Evolutionary conservation across 2,113 vertebrate genomes (phyloP).

Genomic region (Colinus virginianus): DNA sequence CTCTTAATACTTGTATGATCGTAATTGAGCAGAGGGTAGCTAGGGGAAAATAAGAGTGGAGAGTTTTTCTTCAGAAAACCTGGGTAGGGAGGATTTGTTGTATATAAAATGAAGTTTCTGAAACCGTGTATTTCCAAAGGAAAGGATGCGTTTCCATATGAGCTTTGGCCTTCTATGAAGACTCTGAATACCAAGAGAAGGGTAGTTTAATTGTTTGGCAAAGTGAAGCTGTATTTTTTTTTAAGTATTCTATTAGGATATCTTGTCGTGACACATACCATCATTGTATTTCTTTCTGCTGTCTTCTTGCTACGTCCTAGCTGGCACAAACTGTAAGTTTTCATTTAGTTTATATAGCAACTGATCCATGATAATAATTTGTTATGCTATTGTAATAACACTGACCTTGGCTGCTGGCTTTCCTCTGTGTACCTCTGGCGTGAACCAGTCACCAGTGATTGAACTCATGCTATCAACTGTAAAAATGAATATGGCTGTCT

Average conservation of each 20-base stretch:
- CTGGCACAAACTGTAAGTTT: constrained; percentile 11
- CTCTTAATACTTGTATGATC: neutral
- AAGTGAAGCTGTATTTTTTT: neutral
- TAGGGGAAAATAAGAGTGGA: neutral
- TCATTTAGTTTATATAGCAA: neutral
- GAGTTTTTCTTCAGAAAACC: neutral
- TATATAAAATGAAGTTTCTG: neutral
- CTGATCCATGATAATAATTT: neutral
- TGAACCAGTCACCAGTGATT: neutral
- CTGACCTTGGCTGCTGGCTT: constrained; percentile 46
- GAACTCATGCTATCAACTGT: neutral
- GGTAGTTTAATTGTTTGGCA: neutral
- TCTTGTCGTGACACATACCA: rapidly evolving
- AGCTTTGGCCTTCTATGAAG: neutral
- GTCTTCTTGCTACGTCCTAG: neutral
- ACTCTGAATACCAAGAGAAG: neutral
- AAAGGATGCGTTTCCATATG: neutral
- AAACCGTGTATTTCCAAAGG: neutral
- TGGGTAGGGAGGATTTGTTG: neutral
- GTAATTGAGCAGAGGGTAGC: neutral
- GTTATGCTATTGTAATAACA: neutral
- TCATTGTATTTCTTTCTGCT: neutral
- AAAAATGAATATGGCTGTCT: constrained; percentile 2
- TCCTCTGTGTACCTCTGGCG: neutral
- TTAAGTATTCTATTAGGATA: neutral